These are phyloP conservation scores for Rynchops niger DNA, from an alignment of 2,113 vertebrate genomes.

Conservation along the genomic window DNA sequence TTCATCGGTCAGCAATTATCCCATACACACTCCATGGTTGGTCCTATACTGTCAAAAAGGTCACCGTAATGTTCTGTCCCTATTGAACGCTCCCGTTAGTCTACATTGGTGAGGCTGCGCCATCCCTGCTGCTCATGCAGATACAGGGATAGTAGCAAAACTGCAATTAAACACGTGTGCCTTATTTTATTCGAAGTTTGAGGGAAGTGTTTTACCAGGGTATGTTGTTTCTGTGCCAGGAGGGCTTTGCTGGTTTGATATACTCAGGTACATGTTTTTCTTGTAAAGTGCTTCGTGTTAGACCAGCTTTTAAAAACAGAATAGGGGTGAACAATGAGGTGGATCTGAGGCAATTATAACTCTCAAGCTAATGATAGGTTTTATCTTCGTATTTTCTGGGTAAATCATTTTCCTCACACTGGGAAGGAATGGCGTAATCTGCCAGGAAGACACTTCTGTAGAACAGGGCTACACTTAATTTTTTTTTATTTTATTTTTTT, in stretches of 20 bases:
- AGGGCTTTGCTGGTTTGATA: neutral
- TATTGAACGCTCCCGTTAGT: neutral
- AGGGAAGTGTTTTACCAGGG: neutral
- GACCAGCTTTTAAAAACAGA: neutral
- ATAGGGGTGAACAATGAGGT: neutral
- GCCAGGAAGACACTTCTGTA: neutral
- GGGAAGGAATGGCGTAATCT: neutral
- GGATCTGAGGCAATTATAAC: neutral
- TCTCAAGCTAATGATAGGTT: neutral
- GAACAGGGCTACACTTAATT: neutral
- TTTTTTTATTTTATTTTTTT: neutral
- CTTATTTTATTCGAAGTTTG: neutral
- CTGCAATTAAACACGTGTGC: neutral
- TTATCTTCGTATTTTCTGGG: neutral
- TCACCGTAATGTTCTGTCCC: neutral
- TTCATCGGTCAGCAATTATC: neutral
- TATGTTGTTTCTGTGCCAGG: neutral
- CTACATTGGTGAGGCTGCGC: neutral
- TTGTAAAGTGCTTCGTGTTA: neutral
- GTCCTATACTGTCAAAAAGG: neutral
- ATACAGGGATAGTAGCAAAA: neutral
- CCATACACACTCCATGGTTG: neutral
- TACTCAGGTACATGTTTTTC: neutral
- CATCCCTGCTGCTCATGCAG: neutral
- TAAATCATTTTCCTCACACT: neutral